Percentiles rank a stretch among this genome's conserved stretches.
These are phyloP conservation scores for Bactericera cockerelli DNA, from an alignment of 1,140 invertebrate genomes.

Conservation along the genomic window DNA sequence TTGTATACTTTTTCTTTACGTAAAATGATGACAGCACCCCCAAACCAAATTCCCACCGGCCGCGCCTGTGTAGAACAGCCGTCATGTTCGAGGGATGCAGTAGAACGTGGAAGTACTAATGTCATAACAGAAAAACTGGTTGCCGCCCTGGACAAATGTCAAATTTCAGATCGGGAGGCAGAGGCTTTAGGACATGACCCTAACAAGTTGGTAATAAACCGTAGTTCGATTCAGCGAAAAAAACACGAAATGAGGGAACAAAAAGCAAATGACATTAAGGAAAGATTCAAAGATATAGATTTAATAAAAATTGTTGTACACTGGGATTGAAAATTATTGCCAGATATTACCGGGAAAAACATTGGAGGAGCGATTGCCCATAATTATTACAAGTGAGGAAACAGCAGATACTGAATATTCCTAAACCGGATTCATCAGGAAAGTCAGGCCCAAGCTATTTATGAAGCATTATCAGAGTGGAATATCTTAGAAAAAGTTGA, in stretches of 20 bases:
- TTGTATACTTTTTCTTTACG: too few relatives aligned
- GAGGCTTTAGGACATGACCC: constrained; percentile 17
- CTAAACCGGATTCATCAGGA: constrained; percentile 11
- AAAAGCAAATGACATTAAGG: constrained; percentile 17
- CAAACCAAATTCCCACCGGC: too few relatives aligned
- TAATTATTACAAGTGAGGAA: constrained; percentile 12
- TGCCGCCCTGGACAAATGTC: constrained; percentile 19
- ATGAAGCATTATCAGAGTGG: constrained; percentile 12
- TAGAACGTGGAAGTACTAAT: constrained; percentile 17
- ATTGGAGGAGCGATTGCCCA: constrained; percentile 8
- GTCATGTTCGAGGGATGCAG: too few relatives aligned
- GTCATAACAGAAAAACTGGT: constrained; percentile 19
- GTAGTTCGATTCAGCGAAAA: constrained; percentile 16
- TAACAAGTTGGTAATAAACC: constrained; percentile 17
- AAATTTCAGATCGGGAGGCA: constrained; percentile 19
- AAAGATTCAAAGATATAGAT: constrained; percentile 18
- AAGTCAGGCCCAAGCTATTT: constrained; percentile 10
- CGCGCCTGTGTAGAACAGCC: too few relatives aligned
- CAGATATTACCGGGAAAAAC: constrained; percentile 7
- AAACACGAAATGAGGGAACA: constrained; percentile 18
- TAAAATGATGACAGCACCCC: too few relatives aligned
- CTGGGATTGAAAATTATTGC: constrained; percentile 22
- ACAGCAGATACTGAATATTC: constrained; percentile 12
- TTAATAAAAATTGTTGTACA: constrained; percentile 16
- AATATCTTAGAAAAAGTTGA: constrained; percentile 16